Evolutionary conservation across 2,888 invertebrate species (phyloP), one percentile per base, ranked within the genome.

Genomic region (Metalampra italica): DNA sequence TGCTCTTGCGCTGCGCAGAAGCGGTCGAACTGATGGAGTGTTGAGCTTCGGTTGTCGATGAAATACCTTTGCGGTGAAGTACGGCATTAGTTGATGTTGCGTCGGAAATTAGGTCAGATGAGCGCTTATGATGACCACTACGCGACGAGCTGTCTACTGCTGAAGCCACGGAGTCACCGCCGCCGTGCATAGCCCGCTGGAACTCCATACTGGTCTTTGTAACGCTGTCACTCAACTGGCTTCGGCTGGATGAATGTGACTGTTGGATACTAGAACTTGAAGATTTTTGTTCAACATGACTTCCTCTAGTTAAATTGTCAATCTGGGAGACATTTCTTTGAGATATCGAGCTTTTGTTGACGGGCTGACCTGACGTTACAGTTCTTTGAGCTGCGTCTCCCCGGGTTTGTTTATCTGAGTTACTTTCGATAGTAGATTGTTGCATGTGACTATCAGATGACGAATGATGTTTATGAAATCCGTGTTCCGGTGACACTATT

Each of bases 1-100:
- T 94, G 51, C 95, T 96, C 74, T 95, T 95, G 45, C 94, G 91
- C 77, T 95, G 95, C 55, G 94, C 94, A 22, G 95, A 93, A 13
- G 95, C 95, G 0, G 94, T 92, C 0, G 94, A 92, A 61, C 93
- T 92, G 9, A 92, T 93, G 0, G 93, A 92, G 67, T 95, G 94
- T 5, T 93, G 84, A 1, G 94, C 93, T 78, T 94, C 94, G n/a
- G 92, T 92, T 0, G 92, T 92, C 0, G 92, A 91, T 1, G 92
- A 90, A 9, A 91, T 81, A 13, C 93, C 92, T 68, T 94, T 95
- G 39, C 96, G 92, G 73, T 96, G 95, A 34, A 96, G 90, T 41
- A 96, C 94, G 39, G 95, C 90, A 67, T 96, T 96, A 45, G 91
- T 91, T 3, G 95, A 91, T 60, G 95, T 92, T n/a, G 93, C 91